These are phyloP conservation scores for Latheticus oryzae DNA, from an alignment of 2,888 invertebrate genomes.

Conservation along the genomic window DNA sequence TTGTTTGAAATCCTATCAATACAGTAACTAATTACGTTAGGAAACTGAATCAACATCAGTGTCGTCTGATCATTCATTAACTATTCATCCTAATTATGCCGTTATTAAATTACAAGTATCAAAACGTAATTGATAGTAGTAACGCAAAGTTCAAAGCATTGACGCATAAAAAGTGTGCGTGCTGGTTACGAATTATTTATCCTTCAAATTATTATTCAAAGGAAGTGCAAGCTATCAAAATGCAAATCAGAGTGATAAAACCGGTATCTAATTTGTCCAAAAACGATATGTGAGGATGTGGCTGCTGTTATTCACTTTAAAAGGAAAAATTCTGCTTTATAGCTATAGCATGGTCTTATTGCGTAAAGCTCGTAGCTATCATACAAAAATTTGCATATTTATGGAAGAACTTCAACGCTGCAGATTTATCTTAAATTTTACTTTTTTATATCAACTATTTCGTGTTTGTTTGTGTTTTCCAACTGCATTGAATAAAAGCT, in stretches of 20 bases:
- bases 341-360: background rate
- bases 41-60: background rate
- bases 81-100: slow-evolving; percentile 12
- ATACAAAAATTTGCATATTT: too few relatives aligned
- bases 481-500: too few relatives aligned
- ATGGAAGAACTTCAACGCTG: too few relatives aligned
- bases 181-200: too few relatives aligned
- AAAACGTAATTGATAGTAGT: background rate
- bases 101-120: slow-evolving; percentile 5
- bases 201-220: too few relatives aligned
- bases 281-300: background rate
- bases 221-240: slow-evolving; percentile 3
- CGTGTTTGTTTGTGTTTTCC: too few relatives aligned
- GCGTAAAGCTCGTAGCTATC: too few relatives aligned
- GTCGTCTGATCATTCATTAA: slow-evolving; percentile 7
- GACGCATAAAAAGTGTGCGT: too few relatives aligned
- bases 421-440: too few relatives aligned
- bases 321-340: background rate
- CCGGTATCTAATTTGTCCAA: slow-evolving; percentile 2
- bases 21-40: background rate
- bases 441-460: too few relatives aligned
- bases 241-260: slow-evolving; percentile 13
- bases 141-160: too few relatives aligned
- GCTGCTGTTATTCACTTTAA: background rate
- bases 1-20: too few relatives aligned